Conservation (phyloP, 2,888 invertebrate genomes). For the Macrostomum cliftonense region DNA sequence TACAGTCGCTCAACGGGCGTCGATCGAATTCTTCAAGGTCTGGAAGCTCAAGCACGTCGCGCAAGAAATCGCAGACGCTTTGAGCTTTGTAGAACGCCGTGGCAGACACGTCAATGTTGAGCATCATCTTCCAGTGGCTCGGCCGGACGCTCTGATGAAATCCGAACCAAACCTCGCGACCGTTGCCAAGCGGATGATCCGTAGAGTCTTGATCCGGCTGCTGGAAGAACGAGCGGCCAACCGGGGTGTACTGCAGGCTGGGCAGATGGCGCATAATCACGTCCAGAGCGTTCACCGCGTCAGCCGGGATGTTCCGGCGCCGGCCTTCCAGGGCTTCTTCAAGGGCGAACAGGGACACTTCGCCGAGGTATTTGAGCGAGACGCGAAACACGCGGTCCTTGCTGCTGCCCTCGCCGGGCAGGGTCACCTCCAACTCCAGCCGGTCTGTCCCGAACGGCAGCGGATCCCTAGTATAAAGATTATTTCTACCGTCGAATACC, state of each 20-base stretch:
- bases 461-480: constrained; percentile 90
- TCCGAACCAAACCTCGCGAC: constrained; percentile 98
- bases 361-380: constrained; percentile 89
- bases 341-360: constrained; percentile 79
- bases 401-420: constrained; percentile 71
- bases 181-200: constrained; percentile 83
- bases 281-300: constrained; percentile 90
- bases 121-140: constrained; percentile 99
- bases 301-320: constrained; percentile 74
- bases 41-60: constrained; percentile 76
- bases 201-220: constrained; percentile 81
- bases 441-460: constrained; percentile 79
- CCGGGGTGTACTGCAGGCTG: constrained; percentile 94
- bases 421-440: constrained; percentile 49
- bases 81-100: constrained; percentile 99
- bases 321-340: constrained; percentile 94
- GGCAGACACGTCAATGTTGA: constrained; percentile 98
- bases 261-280: constrained; percentile 98
- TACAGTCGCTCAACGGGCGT: constrained; percentile 88
- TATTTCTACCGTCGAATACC: constrained; percentile 94
- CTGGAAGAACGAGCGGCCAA: constrained; percentile 84
- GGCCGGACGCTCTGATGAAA: constrained; percentile 98
- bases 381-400: constrained; percentile 93
- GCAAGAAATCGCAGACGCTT: constrained; percentile 98
- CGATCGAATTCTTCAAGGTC: constrained; percentile 74